Evolutionary conservation across 1,140 invertebrate species (phyloP).

Genomic region (Campoletis sonorensis): DNA sequence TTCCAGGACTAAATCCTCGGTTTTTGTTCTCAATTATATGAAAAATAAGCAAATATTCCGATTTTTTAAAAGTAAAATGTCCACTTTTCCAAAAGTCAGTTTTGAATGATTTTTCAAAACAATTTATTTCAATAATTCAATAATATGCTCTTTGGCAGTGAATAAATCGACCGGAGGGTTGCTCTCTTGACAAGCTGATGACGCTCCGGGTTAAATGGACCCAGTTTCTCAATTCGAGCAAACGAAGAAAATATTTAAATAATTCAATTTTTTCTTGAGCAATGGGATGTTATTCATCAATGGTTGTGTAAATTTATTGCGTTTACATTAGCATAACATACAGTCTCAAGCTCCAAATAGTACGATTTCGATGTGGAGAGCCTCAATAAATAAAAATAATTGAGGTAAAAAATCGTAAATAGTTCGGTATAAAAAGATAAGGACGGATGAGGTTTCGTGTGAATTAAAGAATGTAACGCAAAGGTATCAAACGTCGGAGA

Average conservation of each 20-base stretch:
- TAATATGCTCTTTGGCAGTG: too few relatives aligned
- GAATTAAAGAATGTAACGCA: conserved; percentile 61
- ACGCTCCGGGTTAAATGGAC: too few relatives aligned
- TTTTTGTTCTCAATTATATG: too few relatives aligned
- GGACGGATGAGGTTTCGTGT: conserved; percentile 34
- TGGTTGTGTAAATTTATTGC: neutral
- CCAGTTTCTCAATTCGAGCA: too few relatives aligned
- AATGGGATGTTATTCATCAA: neutral
- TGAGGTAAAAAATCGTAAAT: conserved; percentile 7
- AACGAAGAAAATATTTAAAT: neutral
- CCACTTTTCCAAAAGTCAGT: too few relatives aligned
- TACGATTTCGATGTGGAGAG: neutral
- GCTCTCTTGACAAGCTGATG: too few relatives aligned
- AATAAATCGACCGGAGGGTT: too few relatives aligned
- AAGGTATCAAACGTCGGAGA: conserved; percentile 64
- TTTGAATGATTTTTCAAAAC: too few relatives aligned
- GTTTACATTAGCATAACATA: neutral
- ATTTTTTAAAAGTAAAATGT: too few relatives aligned
- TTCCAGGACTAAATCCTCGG: too few relatives aligned
- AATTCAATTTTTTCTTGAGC: neutral
- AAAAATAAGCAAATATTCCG: too few relatives aligned
- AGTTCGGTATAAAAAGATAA: conserved; percentile 40
- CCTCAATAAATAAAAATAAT: neutral
- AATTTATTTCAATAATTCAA: too few relatives aligned
- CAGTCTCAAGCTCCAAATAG: neutral